These are phyloP conservation scores for Poecilia velifera DNA, from an alignment of 2,797 vertebrate species.

Conservation along the genomic window DNA sequence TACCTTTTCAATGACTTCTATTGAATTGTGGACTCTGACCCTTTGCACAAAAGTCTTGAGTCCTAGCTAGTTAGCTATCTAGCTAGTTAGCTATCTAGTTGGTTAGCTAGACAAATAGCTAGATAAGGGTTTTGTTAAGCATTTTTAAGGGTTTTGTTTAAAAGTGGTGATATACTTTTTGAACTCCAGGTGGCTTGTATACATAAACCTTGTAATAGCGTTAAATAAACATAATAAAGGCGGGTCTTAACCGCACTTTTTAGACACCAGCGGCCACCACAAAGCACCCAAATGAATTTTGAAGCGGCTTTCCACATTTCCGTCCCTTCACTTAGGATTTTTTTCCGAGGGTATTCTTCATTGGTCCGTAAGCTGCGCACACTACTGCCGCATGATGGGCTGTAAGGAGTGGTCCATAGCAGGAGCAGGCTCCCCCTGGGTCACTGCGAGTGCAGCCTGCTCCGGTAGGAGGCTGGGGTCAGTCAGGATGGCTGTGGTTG, in stretches of 20 bases:
- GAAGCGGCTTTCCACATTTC: neutral
- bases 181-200: neutral
- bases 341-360: constrained; percentile 13
- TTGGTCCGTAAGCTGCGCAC: constrained; percentile 37
- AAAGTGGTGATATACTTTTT: neutral
- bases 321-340: constrained; percentile 7
- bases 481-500: constrained; percentile 91
- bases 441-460: constrained; percentile 89
- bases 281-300: neutral
- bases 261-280: neutral
- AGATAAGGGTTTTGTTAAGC: no score
- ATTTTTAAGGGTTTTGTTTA: no score
- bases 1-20: neutral
- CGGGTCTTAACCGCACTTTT: neutral
- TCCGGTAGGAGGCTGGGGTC: constrained; percentile 89
- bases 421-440: constrained; percentile 57
- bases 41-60: no score
- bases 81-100: neutral
- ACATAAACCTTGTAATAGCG: neutral
- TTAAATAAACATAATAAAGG: neutral
- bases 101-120: neutral
- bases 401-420: constrained; percentile 62
- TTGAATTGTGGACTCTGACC: no score
- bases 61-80: no score
- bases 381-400: constrained; percentile 41